These are phyloP conservation scores for Magallana gigas DNA, from an alignment of 1,140 invertebrate species.

Conservation along the genomic window DNA sequence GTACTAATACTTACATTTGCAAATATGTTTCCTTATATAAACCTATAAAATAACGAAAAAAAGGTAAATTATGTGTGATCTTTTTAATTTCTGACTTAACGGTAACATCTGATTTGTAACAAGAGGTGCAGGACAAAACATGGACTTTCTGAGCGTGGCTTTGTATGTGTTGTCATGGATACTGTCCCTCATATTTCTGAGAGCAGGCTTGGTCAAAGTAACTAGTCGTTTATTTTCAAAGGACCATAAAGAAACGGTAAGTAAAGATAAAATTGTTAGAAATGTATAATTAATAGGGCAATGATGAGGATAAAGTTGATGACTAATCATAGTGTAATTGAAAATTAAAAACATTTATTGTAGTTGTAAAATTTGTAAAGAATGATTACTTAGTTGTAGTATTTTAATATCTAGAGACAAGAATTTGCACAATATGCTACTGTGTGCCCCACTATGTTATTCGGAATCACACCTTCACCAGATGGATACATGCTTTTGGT, in stretches of 20 bases:
- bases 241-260: neutral
- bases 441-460: neutral
- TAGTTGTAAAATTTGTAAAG: too few relatives aligned
- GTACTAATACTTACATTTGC: too few relatives aligned
- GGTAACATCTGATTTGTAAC: too few relatives aligned
- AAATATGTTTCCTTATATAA: too few relatives aligned
- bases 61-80: too few relatives aligned
- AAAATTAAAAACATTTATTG: too few relatives aligned
- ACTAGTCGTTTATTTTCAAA: neutral
- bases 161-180: neutral
- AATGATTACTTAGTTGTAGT: too few relatives aligned
- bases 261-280: neutral
- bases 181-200: neutral
- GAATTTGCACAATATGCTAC: neutral
- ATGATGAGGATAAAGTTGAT: too few relatives aligned
- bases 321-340: too few relatives aligned
- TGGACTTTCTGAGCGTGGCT: neutral
- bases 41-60: too few relatives aligned
- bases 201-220: slow-evolving; percentile 7
- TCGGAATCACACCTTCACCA: neutral
- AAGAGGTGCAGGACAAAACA: neutral
- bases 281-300: too few relatives aligned
- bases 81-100: too few relatives aligned
- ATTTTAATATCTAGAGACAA: neutral
- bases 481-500: neutral